phyloP scores from a whole-genome alignment of 2,888 invertebrate genomes.

The Drosophila sordidula region DNA sequence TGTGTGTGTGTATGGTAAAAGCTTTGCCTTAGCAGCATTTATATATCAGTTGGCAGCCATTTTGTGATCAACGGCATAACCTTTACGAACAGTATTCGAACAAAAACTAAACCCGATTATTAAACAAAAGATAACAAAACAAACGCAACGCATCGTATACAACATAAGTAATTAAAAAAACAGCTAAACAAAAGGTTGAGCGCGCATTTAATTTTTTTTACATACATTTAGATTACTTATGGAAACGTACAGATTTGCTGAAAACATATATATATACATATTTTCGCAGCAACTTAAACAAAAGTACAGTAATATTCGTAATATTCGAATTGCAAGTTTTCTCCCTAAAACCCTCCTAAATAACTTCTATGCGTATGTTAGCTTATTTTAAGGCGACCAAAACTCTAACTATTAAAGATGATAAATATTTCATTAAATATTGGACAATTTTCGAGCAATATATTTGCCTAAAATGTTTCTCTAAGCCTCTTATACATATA shows the following conservation, averaged over 20 bases:
- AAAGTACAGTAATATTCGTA: conserved; percentile 4
- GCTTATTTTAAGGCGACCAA: conserved; percentile 61
- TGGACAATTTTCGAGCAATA: conserved; percentile 74
- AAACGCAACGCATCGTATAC: conserved; percentile 40
- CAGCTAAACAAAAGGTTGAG: conserved; percentile 71
- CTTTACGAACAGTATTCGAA: conserved; percentile 76
- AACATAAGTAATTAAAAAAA: conserved; percentile 40
- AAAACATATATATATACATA: conserved; percentile 29
- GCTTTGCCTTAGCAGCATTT: conserved; percentile 60
- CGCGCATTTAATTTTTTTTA: conserved; percentile 71
- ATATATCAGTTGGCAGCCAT: conserved; percentile 57
- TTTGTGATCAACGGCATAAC: conserved; percentile 44
- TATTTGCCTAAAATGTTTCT: conserved; percentile 75
- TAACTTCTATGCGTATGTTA: conserved; percentile 43
- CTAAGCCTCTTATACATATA: conserved; percentile 66
- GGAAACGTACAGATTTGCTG: conserved; percentile 39
- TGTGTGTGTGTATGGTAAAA: conserved; percentile 35
- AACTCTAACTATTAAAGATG: conserved; percentile 50
- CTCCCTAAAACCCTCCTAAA: conserved; percentile 38
- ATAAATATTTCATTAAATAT: conserved; percentile 57
- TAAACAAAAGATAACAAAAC: conserved; percentile 29
- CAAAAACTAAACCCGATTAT: conserved; percentile 24
- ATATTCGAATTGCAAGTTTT: conserved; percentile 21
- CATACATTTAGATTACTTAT: conserved; percentile 15
- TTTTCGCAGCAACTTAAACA: conserved; percentile 32